phyloP scores from a whole-genome alignment of 2,888 invertebrate species.

The Argynnis bischoffii region DNA sequence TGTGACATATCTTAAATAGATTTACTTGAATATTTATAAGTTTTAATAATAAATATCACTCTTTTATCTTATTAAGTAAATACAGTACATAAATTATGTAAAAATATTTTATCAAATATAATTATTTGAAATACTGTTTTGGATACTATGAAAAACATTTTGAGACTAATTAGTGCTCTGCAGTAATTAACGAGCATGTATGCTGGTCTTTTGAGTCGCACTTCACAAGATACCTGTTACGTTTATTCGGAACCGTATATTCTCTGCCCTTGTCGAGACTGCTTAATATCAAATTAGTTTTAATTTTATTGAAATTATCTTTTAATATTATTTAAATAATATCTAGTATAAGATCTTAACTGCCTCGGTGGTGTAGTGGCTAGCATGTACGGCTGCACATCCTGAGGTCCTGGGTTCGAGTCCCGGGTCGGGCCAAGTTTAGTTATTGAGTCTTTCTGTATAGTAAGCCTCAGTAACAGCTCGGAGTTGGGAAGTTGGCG shows the following conservation, averaged over 20 bases:
- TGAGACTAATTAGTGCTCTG: conserved; percentile 9
- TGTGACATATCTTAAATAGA: too few species aligned
- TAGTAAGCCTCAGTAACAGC: too few species aligned
- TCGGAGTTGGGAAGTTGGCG: too few species aligned
- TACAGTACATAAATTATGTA: neutral
- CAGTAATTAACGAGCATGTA: conserved; percentile 11
- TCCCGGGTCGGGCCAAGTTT: too few species aligned
- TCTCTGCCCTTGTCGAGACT: neutral
- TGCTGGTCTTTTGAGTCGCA: conserved; percentile 13
- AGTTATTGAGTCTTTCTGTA: too few species aligned
- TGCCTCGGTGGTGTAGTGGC: too few species aligned
- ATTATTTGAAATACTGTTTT: neutral
- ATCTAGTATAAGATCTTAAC: too few species aligned
- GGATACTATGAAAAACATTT: neutral
- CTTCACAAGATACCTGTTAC: neutral
- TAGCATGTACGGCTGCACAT: too few species aligned
- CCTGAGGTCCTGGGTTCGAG: too few species aligned
- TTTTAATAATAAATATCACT: neutral
- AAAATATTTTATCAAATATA: neutral
- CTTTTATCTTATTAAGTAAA: neutral
- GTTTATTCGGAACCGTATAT: neutral
- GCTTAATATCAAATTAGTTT: neutral
- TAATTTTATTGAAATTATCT: neutral
- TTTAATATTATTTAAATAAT: too few species aligned
- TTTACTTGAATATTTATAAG: too few species aligned